Base-by-base conservation (phyloP, 92 coral and sea anemone species). In the Umimayanthus kanabou region DNA sequence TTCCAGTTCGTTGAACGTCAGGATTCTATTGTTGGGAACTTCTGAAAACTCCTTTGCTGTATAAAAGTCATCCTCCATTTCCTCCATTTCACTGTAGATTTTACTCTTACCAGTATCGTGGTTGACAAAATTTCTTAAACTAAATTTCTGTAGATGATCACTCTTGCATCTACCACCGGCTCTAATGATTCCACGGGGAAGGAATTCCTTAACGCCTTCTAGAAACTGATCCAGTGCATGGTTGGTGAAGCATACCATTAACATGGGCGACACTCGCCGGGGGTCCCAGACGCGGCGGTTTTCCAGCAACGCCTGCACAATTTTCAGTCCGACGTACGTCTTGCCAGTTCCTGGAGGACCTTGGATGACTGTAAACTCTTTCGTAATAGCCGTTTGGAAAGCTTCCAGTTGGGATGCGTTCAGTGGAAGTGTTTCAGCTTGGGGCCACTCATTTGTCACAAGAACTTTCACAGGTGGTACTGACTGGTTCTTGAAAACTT, bases 301-400 rank as follows among this genome's bases (percentile, higher is more conserved):
- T 29, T 55, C 47, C 7, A 95, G 88, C 18, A 94, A 84, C 72
- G 93, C 94, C 43, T 87, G 82, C 23, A 90, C 95, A 74, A 94
- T 92, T 75, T 90, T 92, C 9, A 93, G 82, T 49, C 98, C 98
- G 67, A 95, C 93, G 72, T 88, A 95, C 14, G 98, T 91, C 75
- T 94, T 94, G 0, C 97, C 95, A 5, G 97, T 94, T 20, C 97
- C 97, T 6, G 97, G 97, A 29, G 98, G 98, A 13, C 98, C 98
- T 79, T 95, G 98, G 85, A 95, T 95, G 45, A 95, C 92, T 30
- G 92, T 89, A 73, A 95, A 93, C 86, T 95, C 98, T 25, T 92
- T 88, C 29, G 98, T 91, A 4, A 95, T 45, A 4, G 98, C 98
- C 1, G 96, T 92, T 91, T 79, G 90, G 16, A 95, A 80, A 14